phyloP scores from a whole-genome alignment of 2,113 vertebrate species.

The Pleuronectes platessa region DNA sequence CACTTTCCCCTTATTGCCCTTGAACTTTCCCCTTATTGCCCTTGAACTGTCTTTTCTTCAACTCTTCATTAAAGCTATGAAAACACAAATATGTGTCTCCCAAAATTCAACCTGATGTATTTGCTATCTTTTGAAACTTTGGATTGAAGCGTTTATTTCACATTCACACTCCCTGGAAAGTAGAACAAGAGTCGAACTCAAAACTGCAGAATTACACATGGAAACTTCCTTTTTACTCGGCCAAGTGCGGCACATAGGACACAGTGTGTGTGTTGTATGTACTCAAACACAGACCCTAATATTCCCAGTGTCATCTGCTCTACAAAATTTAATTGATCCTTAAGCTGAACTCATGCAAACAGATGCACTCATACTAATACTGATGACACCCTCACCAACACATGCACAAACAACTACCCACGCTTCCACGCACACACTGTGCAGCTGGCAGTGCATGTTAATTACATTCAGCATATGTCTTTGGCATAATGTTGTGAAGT shows the following conservation, averaged over 20 bases:
- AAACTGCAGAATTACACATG: background rate
- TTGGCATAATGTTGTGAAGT: slow-evolving; percentile 62
- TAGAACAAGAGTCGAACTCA: too few species aligned
- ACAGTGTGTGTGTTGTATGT: background rate
- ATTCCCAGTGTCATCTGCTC: slow-evolving; percentile 1
- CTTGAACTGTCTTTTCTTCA: background rate
- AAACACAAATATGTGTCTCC: background rate
- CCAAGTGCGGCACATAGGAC: background rate
- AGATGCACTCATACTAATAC: slow-evolving; percentile 23
- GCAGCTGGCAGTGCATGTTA: slow-evolving; percentile 41
- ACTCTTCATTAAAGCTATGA: background rate
- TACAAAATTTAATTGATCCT: slow-evolving; percentile 6
- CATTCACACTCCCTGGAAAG: background rate
- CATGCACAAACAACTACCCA: slow-evolving; percentile 33
- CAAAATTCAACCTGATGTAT: too few species aligned
- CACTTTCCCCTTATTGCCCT: background rate
- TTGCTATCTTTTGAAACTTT: too few species aligned
- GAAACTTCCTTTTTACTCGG: background rate
- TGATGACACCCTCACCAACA: background rate
- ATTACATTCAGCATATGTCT: slow-evolving; percentile 66
- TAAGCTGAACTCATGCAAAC: slow-evolving; percentile 30
- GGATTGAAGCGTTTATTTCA: too few species aligned
- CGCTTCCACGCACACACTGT: slow-evolving; percentile 16
- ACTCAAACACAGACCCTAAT: background rate
- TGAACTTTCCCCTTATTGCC: too few species aligned